phyloP scores from a whole-genome alignment of 2,113 vertebrate species.

The Talpa occidentalis region DNA sequence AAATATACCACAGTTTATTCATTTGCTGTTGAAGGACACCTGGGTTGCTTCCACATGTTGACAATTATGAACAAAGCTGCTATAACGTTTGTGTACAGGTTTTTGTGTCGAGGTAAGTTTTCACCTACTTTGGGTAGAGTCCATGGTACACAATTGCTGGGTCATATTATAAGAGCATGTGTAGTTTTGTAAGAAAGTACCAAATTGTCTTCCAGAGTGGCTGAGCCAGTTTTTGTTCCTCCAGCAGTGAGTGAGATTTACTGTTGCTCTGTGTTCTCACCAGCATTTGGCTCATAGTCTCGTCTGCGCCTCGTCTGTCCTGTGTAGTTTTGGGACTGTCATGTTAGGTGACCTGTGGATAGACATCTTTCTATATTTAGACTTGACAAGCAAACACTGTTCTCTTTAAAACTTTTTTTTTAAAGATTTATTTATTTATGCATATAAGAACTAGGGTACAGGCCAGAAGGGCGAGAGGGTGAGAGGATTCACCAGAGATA shows the following conservation, averaged over 20 bases:
- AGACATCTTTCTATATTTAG: background rate
- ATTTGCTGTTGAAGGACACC: background rate
- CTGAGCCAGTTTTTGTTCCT: background rate
- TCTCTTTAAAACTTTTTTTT: too few species aligned
- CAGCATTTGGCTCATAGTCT: background rate
- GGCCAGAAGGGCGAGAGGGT: too few species aligned
- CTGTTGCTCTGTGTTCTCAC: background rate
- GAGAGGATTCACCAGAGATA: too few species aligned
- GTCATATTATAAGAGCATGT: background rate
- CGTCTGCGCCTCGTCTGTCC: background rate
- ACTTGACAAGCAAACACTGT: too few species aligned
- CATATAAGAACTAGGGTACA: too few species aligned
- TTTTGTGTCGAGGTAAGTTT: background rate
- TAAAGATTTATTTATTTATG: too few species aligned
- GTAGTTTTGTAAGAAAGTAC: slow-evolving; percentile 2
- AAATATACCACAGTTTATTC: background rate
- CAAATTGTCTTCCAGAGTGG: background rate
- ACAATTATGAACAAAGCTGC: background rate
- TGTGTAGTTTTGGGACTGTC: background rate
- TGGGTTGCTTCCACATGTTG: background rate
- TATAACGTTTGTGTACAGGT: background rate
- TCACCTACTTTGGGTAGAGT: background rate
- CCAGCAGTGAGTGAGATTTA: background rate
- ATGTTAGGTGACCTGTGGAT: background rate
- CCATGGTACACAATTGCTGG: background rate